Evolutionary conservation across 2,888 invertebrate genomes (phyloP), one percentile per base, ranked within the genome.

Genomic region (Belgica antarctica): DNA sequence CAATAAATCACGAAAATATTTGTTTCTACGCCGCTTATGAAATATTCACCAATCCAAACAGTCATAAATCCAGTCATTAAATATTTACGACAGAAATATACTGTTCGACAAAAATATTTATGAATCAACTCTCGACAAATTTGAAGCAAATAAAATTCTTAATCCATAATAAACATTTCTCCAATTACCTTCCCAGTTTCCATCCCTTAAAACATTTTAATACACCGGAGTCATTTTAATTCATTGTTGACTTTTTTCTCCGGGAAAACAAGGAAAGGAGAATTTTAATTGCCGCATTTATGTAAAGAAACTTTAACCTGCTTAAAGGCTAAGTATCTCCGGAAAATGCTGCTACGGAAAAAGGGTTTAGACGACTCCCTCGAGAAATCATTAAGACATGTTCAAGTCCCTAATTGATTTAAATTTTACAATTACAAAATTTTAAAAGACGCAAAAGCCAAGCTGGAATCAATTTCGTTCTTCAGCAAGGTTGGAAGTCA

Each of bases 331-430:
- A 66, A 66, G 24, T 47, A 46, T 28, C 47, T 47, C 47, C 8
- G 22, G 52, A 12, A 52, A 52, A 41, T n/a, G 3, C 52, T n/a
- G 34, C 5, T 24, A 24, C 4, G 59, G 15, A 25, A 22, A 66
- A 66, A 66, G 65, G 65, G 65, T 66, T 66, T 28, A 8, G 25
- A 66, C 27, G 25, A 46, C 65, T 66, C 65, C 65, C 65, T 66
- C 27, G 65, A 66, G 65, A 66, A 66, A 66, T 66, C 47, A 66
- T 66, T 66, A 66, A 66, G 65, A 66, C 15, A 28, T 62, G 31
- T 36, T 52, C 19, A n/a, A n/a, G 19, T 52, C 12, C 52, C n/a
- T 52, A 52, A 52, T 52, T 52, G 52, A 52, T 52, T 52, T 19
- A 52, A 52, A 52, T 41, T 52, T 52, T 52, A 31, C 34, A 31